Evolutionary conservation across 2,888 invertebrate genomes (phyloP).

Genomic region (Colletes collaris): DNA sequence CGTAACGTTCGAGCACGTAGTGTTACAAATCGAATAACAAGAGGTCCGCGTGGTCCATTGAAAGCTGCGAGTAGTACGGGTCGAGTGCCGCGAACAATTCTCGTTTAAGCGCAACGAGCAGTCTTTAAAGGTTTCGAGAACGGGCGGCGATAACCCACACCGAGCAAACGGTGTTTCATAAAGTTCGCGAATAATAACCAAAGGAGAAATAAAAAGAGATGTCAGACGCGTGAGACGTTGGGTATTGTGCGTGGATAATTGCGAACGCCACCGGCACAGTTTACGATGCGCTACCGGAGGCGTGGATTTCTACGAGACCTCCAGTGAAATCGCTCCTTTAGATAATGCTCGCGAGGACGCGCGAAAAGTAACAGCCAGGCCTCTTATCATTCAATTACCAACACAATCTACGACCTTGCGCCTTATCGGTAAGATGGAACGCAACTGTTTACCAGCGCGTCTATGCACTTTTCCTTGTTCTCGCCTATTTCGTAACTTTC

Average conservation of each 20-base stretch:
- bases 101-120: constrained; percentile 26
- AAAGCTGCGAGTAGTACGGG: constrained; percentile 17
- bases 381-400: constrained; percentile 17
- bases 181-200: background rate
- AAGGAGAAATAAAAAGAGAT: background rate
- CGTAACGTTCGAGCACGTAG: constrained; percentile 10
- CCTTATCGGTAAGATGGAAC: too few relatives aligned
- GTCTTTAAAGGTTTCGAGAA: constrained; percentile 32
- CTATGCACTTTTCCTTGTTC: too few relatives aligned
- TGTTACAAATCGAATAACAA: constrained; percentile 38
- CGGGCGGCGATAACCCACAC: constrained; percentile 12
- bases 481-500: too few relatives aligned
- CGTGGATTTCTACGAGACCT: constrained; percentile 24
- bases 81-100: constrained; percentile 42
- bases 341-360: constrained; percentile 9
- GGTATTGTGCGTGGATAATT: constrained; percentile 12
- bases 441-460: too few relatives aligned
- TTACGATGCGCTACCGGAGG: constrained; percentile 32
- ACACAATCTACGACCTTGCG: background rate
- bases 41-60: constrained; percentile 22
- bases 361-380: constrained; percentile 2
- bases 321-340: constrained; percentile 12
- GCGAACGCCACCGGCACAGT: background rate
- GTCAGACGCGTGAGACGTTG: background rate
- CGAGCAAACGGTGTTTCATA: background rate